Base-by-base conservation (phyloP, 2,888 invertebrate species). In the Hylaea fasciaria region DNA sequence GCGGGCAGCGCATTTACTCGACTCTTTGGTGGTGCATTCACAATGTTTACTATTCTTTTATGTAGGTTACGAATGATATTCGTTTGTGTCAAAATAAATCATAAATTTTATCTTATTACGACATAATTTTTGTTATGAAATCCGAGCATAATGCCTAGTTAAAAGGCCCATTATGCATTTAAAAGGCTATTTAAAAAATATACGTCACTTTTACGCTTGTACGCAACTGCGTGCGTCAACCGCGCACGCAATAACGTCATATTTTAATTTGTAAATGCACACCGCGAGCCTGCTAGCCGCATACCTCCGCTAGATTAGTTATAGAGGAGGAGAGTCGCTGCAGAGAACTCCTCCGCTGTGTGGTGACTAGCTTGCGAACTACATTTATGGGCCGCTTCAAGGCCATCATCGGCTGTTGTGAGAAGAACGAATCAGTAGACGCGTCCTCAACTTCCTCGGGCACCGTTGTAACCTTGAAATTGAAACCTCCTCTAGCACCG, bases 301-400 rank as follows among this genome's bases (percentile, higher is more conserved):
- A 78, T 93, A 93, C 93, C 93, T 93, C 93, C 74, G 91, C 71
- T 77, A 93, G 86, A 81, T 92, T 92, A 86, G 86, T 92, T 65
- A 92, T 86, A 77, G 92, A 91, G 81, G 86, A 85, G 75, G 92
- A 89, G 70, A 91, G 87, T 72, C 89, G 85, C 73, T 92, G 92
- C 79, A 91, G 83, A 67, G 89, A 92, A 70, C 82, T 85, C 85
- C 90, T 87, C 76, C 91, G 88, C 68, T 89, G 92, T 68, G 89
- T 85, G 64, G 87, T 85, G 78, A 92, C 91, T 79, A 93, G 89
- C 85, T 91, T 92, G 82, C 92, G 89, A 76, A 92, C 91, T 82
- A 88, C 91, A 76, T 85, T 87, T 73, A 93, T 83, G 45, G 92
- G 92, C 81, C 86, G 80, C 78, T 85, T 85, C 76, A 92, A 80